Conservation (phyloP, 2,797 vertebrate species). For the Harpagifer antarcticus region DNA sequence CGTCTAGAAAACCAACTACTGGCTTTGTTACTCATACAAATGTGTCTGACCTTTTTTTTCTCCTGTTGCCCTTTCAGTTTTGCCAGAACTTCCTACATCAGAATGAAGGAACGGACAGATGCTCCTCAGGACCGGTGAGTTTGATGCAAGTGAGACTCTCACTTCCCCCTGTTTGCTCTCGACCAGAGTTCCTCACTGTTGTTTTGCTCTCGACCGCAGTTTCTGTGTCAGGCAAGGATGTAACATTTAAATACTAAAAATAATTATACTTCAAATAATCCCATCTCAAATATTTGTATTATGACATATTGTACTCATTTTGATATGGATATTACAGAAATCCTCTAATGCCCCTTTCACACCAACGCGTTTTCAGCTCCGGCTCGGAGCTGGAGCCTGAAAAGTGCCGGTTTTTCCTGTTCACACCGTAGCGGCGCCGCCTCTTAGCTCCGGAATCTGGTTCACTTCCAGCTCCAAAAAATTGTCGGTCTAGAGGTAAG, state of each 20-base stretch:
- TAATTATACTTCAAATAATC: too few species aligned
- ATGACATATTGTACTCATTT: too few species aligned
- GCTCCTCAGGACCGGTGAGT: slow-evolving; percentile 75
- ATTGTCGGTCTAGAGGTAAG: too few species aligned
- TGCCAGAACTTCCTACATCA: slow-evolving; percentile 39
- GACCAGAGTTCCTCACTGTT: not conserved
- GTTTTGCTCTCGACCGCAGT: slow-evolving; percentile 1
- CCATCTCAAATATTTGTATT: too few species aligned
- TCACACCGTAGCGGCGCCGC: too few species aligned
- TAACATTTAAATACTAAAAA: not conserved
- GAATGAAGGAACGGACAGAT: slow-evolving; percentile 64
- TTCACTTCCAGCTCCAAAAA: too few species aligned
- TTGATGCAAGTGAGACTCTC: not conserved
- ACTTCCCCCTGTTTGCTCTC: slow-evolving; percentile 13
- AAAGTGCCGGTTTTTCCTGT: too few species aligned
- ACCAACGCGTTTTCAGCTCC: too few species aligned
- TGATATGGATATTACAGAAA: too few species aligned
- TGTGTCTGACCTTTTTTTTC: slow-evolving; percentile 13
- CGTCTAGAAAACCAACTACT: not conserved
- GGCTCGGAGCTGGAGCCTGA: too few species aligned
- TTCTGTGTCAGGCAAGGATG: not conserved
- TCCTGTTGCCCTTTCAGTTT: slow-evolving; percentile 40
- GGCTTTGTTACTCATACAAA: not conserved
- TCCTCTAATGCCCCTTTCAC: too few species aligned
- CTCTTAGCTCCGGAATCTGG: too few species aligned